phyloP scores from a whole-genome alignment of 2,113 vertebrate genomes.

The Thryonomys swinderianus region DNA sequence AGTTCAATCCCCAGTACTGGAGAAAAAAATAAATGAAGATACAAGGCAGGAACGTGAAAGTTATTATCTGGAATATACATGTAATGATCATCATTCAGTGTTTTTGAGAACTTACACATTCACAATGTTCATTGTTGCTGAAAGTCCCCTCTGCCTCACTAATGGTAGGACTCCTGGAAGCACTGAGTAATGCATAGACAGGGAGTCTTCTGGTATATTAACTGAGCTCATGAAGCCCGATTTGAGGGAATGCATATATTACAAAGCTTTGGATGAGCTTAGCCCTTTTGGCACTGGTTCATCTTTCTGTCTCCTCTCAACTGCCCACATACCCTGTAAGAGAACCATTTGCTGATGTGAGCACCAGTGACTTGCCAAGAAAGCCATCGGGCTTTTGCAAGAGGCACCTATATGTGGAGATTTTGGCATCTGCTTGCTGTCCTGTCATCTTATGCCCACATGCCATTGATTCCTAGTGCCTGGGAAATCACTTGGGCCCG shows the following conservation, averaged over 20 bases:
- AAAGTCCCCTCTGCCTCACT: neutral
- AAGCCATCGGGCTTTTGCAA: neutral
- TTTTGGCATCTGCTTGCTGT: neutral
- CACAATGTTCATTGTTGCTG: neutral
- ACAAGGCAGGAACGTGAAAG: neutral
- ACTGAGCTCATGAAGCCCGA: neutral
- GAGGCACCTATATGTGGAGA: too few relatives aligned
- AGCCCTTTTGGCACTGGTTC: neutral
- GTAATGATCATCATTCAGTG: neutral
- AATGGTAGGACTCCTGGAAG: neutral
- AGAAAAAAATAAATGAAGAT: neutral
- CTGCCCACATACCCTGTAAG: neutral
- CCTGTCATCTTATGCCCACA: neutral
- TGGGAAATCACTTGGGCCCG: neutral
- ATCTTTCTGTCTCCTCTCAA: neutral
- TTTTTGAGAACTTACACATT: neutral
- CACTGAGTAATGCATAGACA: neutral
- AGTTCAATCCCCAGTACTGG: too few relatives aligned
- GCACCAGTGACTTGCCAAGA: neutral
- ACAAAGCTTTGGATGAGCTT: neutral
- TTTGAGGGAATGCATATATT: neutral
- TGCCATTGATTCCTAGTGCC: neutral
- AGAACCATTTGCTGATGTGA: accelerated
- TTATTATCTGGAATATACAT: neutral
- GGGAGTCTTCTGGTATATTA: neutral